Conservation (phyloP, 2,888 invertebrate genomes). For the Lasius platythorax region DNA sequence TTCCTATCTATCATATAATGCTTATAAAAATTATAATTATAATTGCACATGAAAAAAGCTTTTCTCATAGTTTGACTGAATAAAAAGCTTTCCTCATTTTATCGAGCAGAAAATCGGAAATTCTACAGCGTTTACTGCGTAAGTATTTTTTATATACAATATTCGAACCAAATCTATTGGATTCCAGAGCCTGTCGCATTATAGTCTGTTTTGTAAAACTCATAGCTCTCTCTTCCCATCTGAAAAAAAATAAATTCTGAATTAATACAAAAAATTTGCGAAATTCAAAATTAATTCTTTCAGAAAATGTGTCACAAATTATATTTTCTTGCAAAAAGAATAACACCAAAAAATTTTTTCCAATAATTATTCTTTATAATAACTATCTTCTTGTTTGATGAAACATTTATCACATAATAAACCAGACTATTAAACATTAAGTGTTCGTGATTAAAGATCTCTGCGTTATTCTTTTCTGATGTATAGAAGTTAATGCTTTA, state of each 20-base stretch:
- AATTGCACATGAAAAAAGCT: too few relatives aligned
- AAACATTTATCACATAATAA: not conserved
- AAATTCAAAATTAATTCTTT: not conserved
- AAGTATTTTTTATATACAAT: slow-evolving; percentile 77
- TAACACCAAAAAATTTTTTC: not conserved
- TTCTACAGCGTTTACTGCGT: slow-evolving; percentile 68
- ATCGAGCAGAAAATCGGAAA: slow-evolving; percentile 66
- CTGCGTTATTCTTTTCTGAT: not conserved
- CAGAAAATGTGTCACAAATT: not conserved
- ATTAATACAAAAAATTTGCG: not conserved
- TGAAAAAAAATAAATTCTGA: not conserved
- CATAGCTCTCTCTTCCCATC: slow-evolving; percentile 27
- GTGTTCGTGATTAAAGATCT: not conserved
- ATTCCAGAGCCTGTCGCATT: slow-evolving; percentile 61
- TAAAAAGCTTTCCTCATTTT: slow-evolving; percentile 32
- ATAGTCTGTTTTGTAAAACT: slow-evolving; percentile 45
- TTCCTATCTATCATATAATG: too few relatives aligned
- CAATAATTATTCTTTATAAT: not conserved
- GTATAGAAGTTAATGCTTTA: not conserved
- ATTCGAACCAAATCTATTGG: slow-evolving; percentile 55
- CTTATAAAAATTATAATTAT: too few relatives aligned
- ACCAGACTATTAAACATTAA: not conserved
- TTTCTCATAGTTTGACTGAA: too few relatives aligned
- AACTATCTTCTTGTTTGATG: not conserved
- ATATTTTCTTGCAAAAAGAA: not conserved